Evolutionary conservation across 2,888 invertebrate genomes (phyloP), one percentile per base, ranked within the genome.

Genomic region (Cybosia mesomella): DNA sequence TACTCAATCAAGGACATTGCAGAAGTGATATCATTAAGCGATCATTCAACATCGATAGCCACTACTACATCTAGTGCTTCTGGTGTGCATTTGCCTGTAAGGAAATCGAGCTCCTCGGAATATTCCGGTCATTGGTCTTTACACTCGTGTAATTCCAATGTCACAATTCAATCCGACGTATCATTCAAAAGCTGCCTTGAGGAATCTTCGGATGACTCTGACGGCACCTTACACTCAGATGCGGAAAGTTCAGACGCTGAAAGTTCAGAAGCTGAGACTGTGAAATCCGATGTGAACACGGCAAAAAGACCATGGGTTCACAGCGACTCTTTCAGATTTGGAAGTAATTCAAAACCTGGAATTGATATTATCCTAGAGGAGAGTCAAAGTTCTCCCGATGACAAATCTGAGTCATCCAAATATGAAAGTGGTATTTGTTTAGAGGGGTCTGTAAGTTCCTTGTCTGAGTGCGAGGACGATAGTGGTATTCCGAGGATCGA

Each of bases 51-150:
- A 85, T 92, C 90, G 85, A 87, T 91, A 64, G 72, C 81, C 75
- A 87, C 89, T 84, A 84, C 90, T 85, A 83, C 86, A 79, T 86
- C 89, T 79, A 87, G 85, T 84, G 92, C 92, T 91, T 92, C 89
- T 85, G 90, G 92, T 87, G 76, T 86, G 80, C 88, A 85, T 85
- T 83, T 88, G 86, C 86, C 89, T 88, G 85, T 92, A 83, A 85
- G 88, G 71, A 90, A 92, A 87, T 91, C 92, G 70, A 91, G 87
- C 84, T 92, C 93, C 84, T 94, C 95, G 89, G 94, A 94, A 92
- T 86, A 92, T 87, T 94, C 94, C 53, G 93, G 92, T 76, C 89
- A 92, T 72, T 92, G 92, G 92, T 94, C 94, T 24, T 84, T 94
- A 58, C 91, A 92, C 59, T 89, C 93, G 34, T 94, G 94, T 76